Conservation (phyloP, 2,888 invertebrate genomes). For the Chelonus formosanus region DNA sequence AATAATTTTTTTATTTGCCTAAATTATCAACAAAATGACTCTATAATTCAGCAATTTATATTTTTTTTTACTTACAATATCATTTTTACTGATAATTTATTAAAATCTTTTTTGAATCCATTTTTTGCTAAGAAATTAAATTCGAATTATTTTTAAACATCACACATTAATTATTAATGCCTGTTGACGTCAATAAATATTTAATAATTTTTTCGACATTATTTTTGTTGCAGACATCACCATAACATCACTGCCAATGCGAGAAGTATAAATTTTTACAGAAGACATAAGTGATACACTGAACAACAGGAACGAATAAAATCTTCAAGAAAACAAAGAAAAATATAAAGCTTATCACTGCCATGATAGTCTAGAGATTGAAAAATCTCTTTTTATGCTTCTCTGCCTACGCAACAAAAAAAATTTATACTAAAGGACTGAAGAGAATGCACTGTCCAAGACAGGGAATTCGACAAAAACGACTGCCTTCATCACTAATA, state of each 20-base stretch:
- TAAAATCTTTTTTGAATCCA: not conserved
- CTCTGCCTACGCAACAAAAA: not conserved
- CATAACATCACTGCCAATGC: constrained; percentile 39
- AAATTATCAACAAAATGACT: too few species aligned
- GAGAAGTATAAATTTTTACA: constrained; percentile 40
- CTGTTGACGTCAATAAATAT: not conserved
- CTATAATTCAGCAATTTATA: too few species aligned
- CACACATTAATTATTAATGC: too few species aligned
- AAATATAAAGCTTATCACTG: constrained; percentile 22
- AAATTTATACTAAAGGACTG: constrained; percentile 9
- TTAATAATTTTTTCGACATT: constrained; percentile 26
- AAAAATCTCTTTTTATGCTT: not conserved
- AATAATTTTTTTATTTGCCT: too few species aligned
- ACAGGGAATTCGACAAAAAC: constrained; percentile 14
- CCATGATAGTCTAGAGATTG: constrained; percentile 16
- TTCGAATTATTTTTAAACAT: too few species aligned
- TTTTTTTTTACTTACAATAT: not conserved
- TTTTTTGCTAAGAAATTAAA: too few species aligned
- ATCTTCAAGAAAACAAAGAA: not conserved
- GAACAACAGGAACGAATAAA: too few species aligned
- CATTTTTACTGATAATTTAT: not conserved
- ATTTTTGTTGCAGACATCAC: constrained; percentile 43
- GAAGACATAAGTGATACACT: not conserved
- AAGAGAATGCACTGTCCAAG: constrained; percentile 21
- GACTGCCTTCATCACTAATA: constrained; percentile 18